Evolutionary conservation across 2,888 invertebrate species (phyloP).

Genomic region (Bedellia somnulentella): DNA sequence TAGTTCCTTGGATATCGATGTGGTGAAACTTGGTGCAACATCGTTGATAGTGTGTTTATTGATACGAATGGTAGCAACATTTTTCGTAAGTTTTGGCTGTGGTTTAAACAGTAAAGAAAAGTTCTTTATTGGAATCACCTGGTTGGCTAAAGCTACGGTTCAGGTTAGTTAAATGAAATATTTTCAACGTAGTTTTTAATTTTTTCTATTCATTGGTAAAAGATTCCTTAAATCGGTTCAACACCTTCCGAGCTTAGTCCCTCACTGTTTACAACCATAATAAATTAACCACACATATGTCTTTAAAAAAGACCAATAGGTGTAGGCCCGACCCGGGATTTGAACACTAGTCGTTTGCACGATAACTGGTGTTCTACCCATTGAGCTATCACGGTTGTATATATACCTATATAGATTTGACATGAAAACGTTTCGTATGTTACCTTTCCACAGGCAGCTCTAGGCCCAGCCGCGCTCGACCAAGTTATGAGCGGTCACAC

Average conservation of each 20-base stretch:
- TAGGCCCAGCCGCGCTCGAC: slow-evolving; percentile 70
- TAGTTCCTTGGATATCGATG: slow-evolving; percentile 61
- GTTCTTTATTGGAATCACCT: slow-evolving; percentile 78
- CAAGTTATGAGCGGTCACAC: slow-evolving; percentile 37
- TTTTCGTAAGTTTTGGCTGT: slow-evolving; percentile 67
- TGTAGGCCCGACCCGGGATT: too few species aligned
- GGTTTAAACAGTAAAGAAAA: slow-evolving; percentile 79
- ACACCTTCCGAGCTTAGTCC: neutral
- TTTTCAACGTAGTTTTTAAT: neutral
- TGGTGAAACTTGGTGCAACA: slow-evolving; percentile 66
- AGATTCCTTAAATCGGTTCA: too few species aligned
- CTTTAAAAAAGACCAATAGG: too few species aligned
- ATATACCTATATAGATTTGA: too few species aligned
- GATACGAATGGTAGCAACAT: slow-evolving; percentile 62
- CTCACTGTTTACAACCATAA: too few species aligned
- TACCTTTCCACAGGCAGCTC: slow-evolving; percentile 75
- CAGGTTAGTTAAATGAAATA: slow-evolving; percentile 61
- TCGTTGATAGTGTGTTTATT: slow-evolving; percentile 64
- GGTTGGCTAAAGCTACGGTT: slow-evolving; percentile 90
- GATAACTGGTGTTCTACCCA: too few species aligned
- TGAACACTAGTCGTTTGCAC: too few species aligned
- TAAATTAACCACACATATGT: too few species aligned
- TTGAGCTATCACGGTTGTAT: too few species aligned
- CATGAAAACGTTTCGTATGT: too few species aligned
- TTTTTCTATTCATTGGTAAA: neutral